These are phyloP conservation scores for Psophia crepitans DNA, from an alignment of 2,113 vertebrate species.

Conservation along the genomic window DNA sequence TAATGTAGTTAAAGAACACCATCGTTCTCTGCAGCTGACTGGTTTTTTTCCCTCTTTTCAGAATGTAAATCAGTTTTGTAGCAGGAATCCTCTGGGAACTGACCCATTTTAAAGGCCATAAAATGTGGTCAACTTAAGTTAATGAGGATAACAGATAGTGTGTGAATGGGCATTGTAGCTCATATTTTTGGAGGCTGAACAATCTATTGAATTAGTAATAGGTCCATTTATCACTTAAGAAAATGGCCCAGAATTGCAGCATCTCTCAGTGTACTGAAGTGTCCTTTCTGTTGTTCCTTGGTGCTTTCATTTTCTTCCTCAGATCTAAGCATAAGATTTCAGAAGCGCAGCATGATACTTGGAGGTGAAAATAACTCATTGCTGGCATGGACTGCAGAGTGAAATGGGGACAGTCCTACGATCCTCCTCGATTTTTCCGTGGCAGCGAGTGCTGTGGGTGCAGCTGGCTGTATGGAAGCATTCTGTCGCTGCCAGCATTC, in stretches of 20 bases:
- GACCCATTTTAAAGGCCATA: conserved; percentile 44
- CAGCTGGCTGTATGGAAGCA: neutral
- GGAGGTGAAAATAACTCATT: neutral
- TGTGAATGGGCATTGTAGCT: conserved; percentile 15
- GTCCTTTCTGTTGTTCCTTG: neutral
- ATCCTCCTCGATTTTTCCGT: neutral
- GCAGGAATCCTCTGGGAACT: conserved; percentile 5
- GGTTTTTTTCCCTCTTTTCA: neutral
- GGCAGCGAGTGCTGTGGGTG: neutral
- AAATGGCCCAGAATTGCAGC: neutral
- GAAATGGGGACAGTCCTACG: rapidly evolving
- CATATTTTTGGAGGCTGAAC: conserved; percentile 32
- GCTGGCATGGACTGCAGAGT: neutral
- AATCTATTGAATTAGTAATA: conserved; percentile 36
- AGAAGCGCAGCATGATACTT: neutral
- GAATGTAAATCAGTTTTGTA: conserved; percentile 37
- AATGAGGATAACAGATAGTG: conserved; percentile 40
- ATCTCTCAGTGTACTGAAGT: neutral
- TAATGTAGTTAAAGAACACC: neutral
- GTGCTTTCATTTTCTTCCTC: neutral
- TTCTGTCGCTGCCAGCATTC: neutral
- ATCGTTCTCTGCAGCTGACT: neutral
- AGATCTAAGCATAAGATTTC: neutral
- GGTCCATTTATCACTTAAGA: conserved; percentile 12
- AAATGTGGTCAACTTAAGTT: conserved; percentile 43